phyloP scores from a whole-genome alignment of 2,113 vertebrate species.

The Cynopterus brachyotis region DNA sequence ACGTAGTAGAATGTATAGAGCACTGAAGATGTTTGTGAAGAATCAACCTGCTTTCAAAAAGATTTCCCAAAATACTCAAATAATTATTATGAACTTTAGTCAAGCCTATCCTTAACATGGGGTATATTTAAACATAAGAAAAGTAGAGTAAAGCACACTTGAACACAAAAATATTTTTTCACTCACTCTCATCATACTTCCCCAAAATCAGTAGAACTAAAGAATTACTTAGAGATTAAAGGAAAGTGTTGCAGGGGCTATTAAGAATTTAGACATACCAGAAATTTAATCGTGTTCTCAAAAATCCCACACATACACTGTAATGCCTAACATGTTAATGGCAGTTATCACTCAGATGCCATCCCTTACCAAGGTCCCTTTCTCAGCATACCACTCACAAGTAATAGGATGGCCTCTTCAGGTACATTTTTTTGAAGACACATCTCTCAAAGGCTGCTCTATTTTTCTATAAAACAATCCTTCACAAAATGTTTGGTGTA shows the following conservation, averaged over 20 bases:
- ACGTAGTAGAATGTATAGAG: not conserved
- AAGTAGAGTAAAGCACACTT: conserved; percentile 16
- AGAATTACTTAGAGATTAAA: not conserved
- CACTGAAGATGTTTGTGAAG: not conserved
- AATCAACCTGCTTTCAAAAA: not conserved
- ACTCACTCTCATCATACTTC: not conserved
- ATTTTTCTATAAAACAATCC: not conserved
- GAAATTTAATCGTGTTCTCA: not conserved
- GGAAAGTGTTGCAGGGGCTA: not conserved
- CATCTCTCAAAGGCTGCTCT: not conserved
- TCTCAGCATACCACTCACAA: not conserved
- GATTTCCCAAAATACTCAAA: not conserved
- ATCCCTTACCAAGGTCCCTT: not conserved
- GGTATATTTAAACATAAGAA: not conserved
- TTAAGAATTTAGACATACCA: not conserved
- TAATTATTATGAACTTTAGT: not conserved
- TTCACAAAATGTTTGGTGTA: not conserved
- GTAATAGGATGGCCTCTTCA: not conserved
- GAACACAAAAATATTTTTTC: not conserved
- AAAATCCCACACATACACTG: not conserved
- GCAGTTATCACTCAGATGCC: not conserved
- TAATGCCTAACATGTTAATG: fast-evolving
- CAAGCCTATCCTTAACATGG: not conserved
- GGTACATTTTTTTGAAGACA: not conserved
- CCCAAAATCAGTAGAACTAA: not conserved